Base-by-base conservation (phyloP, 2,888 invertebrate species). In the Anthophora plumipes region DNA sequence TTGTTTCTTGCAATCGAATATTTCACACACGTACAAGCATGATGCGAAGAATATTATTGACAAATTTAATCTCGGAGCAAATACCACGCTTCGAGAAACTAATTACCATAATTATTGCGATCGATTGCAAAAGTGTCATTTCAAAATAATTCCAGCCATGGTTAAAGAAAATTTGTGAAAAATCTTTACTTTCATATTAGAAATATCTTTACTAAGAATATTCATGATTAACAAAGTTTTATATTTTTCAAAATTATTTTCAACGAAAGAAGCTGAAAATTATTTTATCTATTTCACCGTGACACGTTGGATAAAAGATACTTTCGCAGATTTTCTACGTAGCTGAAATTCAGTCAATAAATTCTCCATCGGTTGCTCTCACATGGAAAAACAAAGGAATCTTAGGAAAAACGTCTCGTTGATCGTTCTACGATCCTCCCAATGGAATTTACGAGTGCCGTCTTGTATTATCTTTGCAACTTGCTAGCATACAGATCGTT, bases 391-490 rank as follows among this genome's bases (percentile, higher is more conserved):
- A 20, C 4, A 37, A n/a, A 39, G 12, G n/a, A 14, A 11, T n/a
- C 9, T n/a, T n/a, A 1, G n/a, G 12, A 50, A 50, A 60, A 7
- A 43, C n/a, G 20, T 22, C n/a, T 20, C 14, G 55, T 46, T n/a
- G 31, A 70, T 25, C 70, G 39, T 55, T 63, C 55, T 14, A 46
- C 41, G 48, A 63, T 41, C 70, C 20, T 12, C 6, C n/a, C 31
- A 59, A 68, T 60, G 37, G 25, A 70, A 50, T 60, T 68, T 68
- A 74, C 68, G 68, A 68, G 52, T 31, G 17, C 48, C 20, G 37
- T 50, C 39, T 11, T 17, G 25, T 7, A 55, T 43, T 54, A 61
- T 61, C 43, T 61, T 6, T 17, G 20, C 37, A 50, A 71, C 64
- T 63, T 39, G 68, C 37, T 25, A 61, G 60, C 69, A 64, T 54